phyloP scores from a whole-genome alignment of 1,140 invertebrate species.

The Meloidogyne exigua region DNA sequence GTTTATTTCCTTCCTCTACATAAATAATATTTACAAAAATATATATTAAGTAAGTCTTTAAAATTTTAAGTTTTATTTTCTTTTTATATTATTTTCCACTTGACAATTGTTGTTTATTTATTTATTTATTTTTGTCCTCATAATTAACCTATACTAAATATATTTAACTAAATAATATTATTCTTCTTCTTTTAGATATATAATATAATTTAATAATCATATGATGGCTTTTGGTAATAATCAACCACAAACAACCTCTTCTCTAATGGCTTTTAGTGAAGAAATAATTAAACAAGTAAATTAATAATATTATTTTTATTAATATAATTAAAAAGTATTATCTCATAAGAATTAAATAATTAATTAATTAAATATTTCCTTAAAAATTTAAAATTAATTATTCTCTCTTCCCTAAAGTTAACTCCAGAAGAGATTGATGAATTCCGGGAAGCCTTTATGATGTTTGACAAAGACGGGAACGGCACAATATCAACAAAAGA shows the following conservation, averaged over 20 bases:
- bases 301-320: slow-evolving; percentile 10
- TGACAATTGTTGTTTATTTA: background rate
- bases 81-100: background rate
- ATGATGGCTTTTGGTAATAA: slow-evolving; percentile 43
- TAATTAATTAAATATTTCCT: no score
- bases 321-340: no score
- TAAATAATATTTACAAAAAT: no score
- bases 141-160: no score
- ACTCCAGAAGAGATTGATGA: slow-evolving; percentile 68
- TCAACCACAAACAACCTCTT: slow-evolving; percentile 36
- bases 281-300: slow-evolving; percentile 52
- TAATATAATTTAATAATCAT: no score
- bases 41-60: no score
- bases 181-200: no score
- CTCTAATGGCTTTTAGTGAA: slow-evolving; percentile 48
- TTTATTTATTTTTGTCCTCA: no score
- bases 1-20: no score
- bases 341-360: no score
- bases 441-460: slow-evolving; percentile 97
- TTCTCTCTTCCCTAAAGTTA: slow-evolving; percentile 34
- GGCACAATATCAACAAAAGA: slow-evolving; percentile 90
- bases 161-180: no score
- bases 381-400: no score
- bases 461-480: slow-evolving; percentile 98
- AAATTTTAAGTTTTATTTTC: background rate